Base-by-base conservation (phyloP, 2,888 invertebrate genomes). In the Lasius platythorax region DNA sequence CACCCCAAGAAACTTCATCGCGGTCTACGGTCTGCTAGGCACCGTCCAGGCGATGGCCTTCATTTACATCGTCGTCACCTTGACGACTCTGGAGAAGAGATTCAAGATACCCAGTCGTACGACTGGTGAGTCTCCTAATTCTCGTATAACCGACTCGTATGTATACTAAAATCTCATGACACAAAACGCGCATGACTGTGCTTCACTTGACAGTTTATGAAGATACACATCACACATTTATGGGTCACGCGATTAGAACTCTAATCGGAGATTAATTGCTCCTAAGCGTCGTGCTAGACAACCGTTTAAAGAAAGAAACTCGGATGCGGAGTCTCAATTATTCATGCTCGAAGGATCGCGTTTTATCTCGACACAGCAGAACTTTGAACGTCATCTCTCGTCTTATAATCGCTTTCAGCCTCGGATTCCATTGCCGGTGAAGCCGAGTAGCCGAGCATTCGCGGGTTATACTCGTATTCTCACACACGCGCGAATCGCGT, bases 91-190 rank as follows among this genome's bases (percentile, higher is more conserved):
- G 91, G 97, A 97, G 92, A 97, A 96, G 91, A 95, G 97, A 87
- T 97, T 97, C 93, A 97, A 97, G 94, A 96, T 97, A 91, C 96
- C 96, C 58, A 97, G 97, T 91, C 96, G 96, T 92, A 97, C 96
- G 28, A 96, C 96, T 91, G 97, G 97, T 97, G 92, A 95, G 90
- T 58, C 9, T 28, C 28, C 11, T 28, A 23, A 23, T 30, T 58
- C n/a, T 6, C 28, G 9, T 33, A 40, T 28, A 73, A 61, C 12
- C 37, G n/a, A 40, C 23, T 23, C 73, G 18, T 61, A 15, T 37
- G 28, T 61, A 15, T 33, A 46, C 15, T 37, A 37, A 18, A 46
- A 73, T 28, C 9, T 72, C 30, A 61, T 23, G 37, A 23, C 8
- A 53, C 8, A 8, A 2, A n/a, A 1, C 43, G n/a, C 3, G 23